Evolutionary conservation across 2,888 invertebrate genomes (phyloP).

Genomic region (Chrysotoxum bicinctum): DNA sequence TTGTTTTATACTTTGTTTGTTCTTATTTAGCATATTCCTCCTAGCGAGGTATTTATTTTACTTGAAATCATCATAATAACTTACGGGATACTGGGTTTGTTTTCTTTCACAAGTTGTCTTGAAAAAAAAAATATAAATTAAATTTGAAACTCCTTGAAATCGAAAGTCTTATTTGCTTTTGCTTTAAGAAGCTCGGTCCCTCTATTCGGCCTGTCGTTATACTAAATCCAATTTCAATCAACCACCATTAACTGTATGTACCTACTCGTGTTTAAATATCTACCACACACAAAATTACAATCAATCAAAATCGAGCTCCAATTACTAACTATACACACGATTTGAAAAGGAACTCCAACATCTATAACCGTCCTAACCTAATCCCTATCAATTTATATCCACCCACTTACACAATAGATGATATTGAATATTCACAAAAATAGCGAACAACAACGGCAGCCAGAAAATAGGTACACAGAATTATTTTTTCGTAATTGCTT

Average conservation of each 20-base stretch:
- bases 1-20: background rate
- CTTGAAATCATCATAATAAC: background rate
- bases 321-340: slow-evolving; percentile 39
- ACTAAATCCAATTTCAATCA: background rate
- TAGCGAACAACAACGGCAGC: background rate
- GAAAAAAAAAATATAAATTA: background rate
- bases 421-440: slow-evolving; percentile 28
- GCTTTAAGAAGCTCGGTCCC: background rate
- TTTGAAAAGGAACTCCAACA: background rate
- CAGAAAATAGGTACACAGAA: background rate
- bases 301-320: slow-evolving; percentile 55
- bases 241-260: background rate
- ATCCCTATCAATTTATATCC: background rate
- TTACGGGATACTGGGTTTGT: background rate
- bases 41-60: background rate
- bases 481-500: slow-evolving; percentile 41
- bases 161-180: background rate
- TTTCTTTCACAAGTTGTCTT: background rate
- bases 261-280: background rate
- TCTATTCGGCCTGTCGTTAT: background rate
- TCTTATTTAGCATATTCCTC: slow-evolving; percentile 9
- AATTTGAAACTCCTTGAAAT: background rate
- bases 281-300: slow-evolving; percentile 14
- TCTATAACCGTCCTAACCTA: background rate
- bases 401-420: background rate